Evolutionary conservation across 1,140 invertebrate species (phyloP).

Genomic region (Parapsyche elsis): DNA sequence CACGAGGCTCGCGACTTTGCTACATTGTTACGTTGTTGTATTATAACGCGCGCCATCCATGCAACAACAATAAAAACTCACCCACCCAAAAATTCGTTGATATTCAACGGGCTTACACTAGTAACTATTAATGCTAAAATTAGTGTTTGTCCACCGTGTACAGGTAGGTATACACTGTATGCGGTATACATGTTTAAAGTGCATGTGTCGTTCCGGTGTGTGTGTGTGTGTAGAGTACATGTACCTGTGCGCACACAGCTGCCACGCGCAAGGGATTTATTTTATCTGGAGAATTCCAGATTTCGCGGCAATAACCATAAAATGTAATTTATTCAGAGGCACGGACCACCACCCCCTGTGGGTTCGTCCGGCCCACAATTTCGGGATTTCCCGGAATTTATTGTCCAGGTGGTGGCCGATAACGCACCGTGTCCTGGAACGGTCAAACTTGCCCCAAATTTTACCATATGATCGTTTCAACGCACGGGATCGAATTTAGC

Average conservation of each 20-base stretch:
- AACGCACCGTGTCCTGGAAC: neutral
- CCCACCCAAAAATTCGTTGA: too few species aligned
- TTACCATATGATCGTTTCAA: neutral
- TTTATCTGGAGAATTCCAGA: constrained; percentile 53
- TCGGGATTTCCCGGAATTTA: constrained; percentile 37
- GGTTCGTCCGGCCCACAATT: constrained; percentile 34
- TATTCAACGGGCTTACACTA: too few species aligned
- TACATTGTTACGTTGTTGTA: too few species aligned
- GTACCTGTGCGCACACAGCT: constrained; percentile 27
- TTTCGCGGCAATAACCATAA: constrained; percentile 56
- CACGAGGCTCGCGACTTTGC: too few species aligned
- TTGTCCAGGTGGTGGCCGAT: constrained; percentile 41
- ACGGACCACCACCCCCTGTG: constrained; percentile 22
- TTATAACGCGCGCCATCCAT: too few species aligned
- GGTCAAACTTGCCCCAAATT: neutral
- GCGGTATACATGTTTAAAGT: neutral
- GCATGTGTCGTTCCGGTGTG: neutral
- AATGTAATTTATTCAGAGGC: constrained; percentile 55
- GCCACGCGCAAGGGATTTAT: constrained; percentile 46
- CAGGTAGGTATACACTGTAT: too few species aligned
- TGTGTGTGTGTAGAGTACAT: neutral
- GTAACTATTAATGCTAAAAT: too few species aligned
- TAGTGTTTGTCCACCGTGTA: too few species aligned
- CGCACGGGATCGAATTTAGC: too few species aligned
- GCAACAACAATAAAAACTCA: too few species aligned